Conservation (phyloP, 2,888 invertebrate genomes). For the Timema cristinae region DNA sequence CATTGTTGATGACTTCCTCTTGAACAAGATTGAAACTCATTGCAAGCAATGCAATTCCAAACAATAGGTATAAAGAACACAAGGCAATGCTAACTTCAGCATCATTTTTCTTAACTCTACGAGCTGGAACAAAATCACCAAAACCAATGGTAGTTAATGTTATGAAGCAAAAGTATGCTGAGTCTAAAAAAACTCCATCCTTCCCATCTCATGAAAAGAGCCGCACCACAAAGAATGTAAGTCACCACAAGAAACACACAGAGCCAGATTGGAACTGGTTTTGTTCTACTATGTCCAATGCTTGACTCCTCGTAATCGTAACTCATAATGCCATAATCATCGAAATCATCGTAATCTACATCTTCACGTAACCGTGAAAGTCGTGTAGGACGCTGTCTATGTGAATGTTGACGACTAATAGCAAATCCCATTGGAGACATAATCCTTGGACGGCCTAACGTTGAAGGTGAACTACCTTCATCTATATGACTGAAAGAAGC, state of each 20-base stretch:
- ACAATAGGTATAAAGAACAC: slow-evolving; percentile 86
- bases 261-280: slow-evolving; percentile 83
- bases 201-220: slow-evolving; percentile 82
- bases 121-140: slow-evolving; percentile 87
- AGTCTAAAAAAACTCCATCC: slow-evolving; percentile 78
- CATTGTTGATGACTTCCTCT: slow-evolving; percentile 86
- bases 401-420: slow-evolving; percentile 49
- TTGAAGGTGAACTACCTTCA: slow-evolving; percentile 32
- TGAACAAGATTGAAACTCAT: slow-evolving; percentile 97
- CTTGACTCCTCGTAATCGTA: slow-evolving; percentile 52
- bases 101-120: slow-evolving; percentile 51
- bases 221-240: slow-evolving; percentile 86
- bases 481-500: neutral
- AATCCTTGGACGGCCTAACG: slow-evolving; percentile 49
- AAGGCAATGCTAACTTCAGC: slow-evolving; percentile 68
- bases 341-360: slow-evolving; percentile 35
- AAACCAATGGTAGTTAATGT: slow-evolving; percentile 91
- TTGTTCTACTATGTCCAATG: slow-evolving; percentile 49
- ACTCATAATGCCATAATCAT: slow-evolving; percentile 40
- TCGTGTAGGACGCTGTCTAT: slow-evolving; percentile 19
- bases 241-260: slow-evolving; percentile 84
- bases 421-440: slow-evolving; percentile 67
- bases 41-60: slow-evolving; percentile 89
- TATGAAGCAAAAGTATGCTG: slow-evolving; percentile 91
- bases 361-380: slow-evolving; percentile 29